Conservation (phyloP, 2,113 vertebrate species). For the Psilopogon haemacephalus region DNA sequence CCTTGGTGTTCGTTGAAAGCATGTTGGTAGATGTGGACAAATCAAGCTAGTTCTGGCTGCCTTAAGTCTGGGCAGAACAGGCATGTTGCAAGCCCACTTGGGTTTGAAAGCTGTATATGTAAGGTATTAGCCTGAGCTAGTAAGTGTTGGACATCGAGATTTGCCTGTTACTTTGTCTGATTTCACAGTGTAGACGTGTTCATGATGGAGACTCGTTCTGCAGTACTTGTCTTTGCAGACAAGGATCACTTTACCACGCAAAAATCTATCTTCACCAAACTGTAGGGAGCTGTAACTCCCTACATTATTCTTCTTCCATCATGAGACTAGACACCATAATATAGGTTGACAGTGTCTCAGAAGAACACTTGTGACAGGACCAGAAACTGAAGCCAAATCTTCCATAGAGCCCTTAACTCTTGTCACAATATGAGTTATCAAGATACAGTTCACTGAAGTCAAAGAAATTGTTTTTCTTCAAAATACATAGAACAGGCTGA, state of each 20-base stretch:
- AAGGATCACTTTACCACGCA: neutral
- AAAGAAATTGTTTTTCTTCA: neutral
- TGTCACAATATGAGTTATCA: neutral
- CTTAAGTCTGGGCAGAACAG: neutral
- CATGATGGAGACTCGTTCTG: fast-evolving
- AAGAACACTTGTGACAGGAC: neutral
- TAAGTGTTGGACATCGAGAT: neutral
- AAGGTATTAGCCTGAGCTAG: neutral
- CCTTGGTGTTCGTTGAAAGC: neutral
- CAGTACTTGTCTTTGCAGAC: neutral
- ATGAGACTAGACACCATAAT: neutral
- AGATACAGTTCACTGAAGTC: neutral
- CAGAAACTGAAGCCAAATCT: neutral
- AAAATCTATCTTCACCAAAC: neutral
- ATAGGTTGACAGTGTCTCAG: neutral
- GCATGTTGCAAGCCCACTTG: neutral
- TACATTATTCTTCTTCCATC: neutral
- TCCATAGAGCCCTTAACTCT: neutral
- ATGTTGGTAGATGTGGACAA: neutral
- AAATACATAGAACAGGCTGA: neutral
- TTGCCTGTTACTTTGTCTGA: neutral
- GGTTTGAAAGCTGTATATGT: neutral
- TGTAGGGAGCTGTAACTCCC: neutral
- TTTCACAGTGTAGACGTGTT: neutral
- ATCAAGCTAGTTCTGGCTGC: neutral